Percentiles rank a stretch among this genome's conserved stretches.
phyloP scores from a whole-genome alignment of 2,113 vertebrate species.

The Scartelaos histophorus region DNA sequence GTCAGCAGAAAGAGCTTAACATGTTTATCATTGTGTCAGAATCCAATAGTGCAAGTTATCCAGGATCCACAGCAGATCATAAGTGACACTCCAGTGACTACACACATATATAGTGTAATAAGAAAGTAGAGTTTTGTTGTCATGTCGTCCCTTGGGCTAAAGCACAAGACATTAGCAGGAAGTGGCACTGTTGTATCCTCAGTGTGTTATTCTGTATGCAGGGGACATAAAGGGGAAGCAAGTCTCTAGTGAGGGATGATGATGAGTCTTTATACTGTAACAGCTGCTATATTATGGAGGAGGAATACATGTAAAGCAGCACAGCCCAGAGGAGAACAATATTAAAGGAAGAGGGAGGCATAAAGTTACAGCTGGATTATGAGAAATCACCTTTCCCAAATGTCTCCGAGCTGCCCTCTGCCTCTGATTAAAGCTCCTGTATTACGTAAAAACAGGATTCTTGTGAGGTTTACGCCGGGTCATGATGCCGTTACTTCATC shows the following conservation, averaged over 20 bases:
- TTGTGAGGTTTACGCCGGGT: no score
- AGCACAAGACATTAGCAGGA: conserved; percentile 10
- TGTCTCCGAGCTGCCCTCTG: not conserved
- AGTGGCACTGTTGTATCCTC: not conserved
- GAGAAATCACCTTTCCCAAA: conserved; percentile 7
- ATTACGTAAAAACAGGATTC: no score
- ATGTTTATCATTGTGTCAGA: conserved; percentile 47
- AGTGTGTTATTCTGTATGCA: not conserved
- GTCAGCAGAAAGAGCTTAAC: conserved; percentile 31
- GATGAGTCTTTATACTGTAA: not conserved
- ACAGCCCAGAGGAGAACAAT: conserved; percentile 6
- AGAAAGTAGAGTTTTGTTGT: not conserved
- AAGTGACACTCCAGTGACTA: not conserved
- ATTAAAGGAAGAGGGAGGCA: conserved; percentile 15
- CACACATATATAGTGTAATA: conserved; percentile 23
- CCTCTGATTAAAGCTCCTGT: conserved; percentile 12
- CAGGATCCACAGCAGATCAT: not conserved
- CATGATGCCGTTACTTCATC: no score
- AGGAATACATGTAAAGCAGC: not conserved
- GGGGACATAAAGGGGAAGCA: conserved; percentile 1
- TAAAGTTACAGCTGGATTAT: not conserved
- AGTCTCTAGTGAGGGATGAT: not conserved
- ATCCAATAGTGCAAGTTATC: conserved; percentile 30
- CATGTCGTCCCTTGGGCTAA: conserved; percentile 5
- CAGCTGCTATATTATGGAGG: conserved; percentile 1